Base-by-base conservation (phyloP, 2,888 invertebrate species). In the Drosophila prolongata region DNA sequence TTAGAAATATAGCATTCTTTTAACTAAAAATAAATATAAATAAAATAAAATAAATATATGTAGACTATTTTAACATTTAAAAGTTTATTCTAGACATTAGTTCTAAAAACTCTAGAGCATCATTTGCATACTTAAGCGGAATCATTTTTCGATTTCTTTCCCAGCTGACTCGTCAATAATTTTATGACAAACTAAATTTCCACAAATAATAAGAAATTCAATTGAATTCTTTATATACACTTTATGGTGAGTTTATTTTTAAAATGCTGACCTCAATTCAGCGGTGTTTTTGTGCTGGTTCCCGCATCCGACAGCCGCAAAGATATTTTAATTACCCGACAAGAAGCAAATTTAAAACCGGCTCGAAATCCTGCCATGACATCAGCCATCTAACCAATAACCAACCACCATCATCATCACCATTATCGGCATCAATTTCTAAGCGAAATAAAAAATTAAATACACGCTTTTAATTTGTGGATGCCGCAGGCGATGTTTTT, bases 331-430 rank as follows among this genome's bases (percentile, higher is more conserved):
- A 74, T 80, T 78, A 71, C 35, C 54, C 69, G 19, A 14, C 47
- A 67, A 67, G 67, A 55, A 50, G 55, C 67, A 27, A 68, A 54
- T 46, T 54, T 44, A 35, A 66, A 83, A 80, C 79, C 79, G 59
- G 76, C 79, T 64, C 16, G 34, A 74, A 81, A 80, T 84, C 81
- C 81, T 80, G 79, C 10, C 80, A 80, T 79, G 79, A 80, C 84
- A 83, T 80, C 80, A 80, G 80, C 52, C 53, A n/a, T 50, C 46
- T 38, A 11, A 47, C 50, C 49, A 53, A 58, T 71, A 62, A 61
- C 67, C 80, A 68, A 61, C 8, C 66, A 77, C 71, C 30, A 46
- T 30, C 52, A 52, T 57, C 59, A 78, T 62, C 70, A 78, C 79
- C 73, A 85, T 77, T 73, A 85, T 82, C 67, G 69, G 57, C 75